A percentile compares a stretch with the other conserved stretches of the same genome.
Evolutionary conservation across 2,797 vertebrate species (phyloP).

Genomic region (Hippoglossus hippoglossus): DNA sequence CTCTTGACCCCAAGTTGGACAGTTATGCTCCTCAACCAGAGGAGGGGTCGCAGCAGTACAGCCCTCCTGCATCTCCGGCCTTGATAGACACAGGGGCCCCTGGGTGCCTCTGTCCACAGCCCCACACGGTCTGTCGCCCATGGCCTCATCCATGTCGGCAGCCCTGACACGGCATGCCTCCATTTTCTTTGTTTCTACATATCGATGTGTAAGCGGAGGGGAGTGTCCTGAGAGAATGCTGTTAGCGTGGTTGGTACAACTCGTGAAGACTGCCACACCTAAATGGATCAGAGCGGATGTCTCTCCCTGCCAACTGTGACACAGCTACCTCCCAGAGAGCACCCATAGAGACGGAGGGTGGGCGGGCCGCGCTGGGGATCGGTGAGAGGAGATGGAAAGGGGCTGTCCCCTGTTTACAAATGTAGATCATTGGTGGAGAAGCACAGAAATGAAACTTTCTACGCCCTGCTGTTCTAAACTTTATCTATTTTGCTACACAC

Average conservation of each 20-base stretch:
- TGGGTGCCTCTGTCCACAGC: slow-evolving; percentile 40
- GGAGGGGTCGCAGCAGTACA: slow-evolving; percentile 32
- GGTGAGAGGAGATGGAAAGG: slow-evolving; percentile 33
- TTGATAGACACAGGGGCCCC: slow-evolving; percentile 43
- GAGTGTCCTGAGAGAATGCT: slow-evolving; percentile 9
- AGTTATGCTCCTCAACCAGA: slow-evolving; percentile 49
- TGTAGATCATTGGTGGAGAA: slow-evolving; percentile 65
- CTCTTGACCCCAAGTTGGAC: slow-evolving; percentile 73
- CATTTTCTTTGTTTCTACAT: slow-evolving; percentile 70
- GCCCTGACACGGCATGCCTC: slow-evolving; percentile 71
- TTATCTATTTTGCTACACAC: slow-evolving; percentile 27
- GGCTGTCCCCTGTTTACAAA: slow-evolving; percentile 80
- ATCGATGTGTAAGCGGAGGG: slow-evolving; percentile 42
- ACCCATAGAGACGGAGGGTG: slow-evolving; percentile 29
- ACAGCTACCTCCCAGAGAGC: slow-evolving; percentile 68
- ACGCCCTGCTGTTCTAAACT: slow-evolving; percentile 27
- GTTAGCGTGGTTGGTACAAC: slow-evolving; percentile 30
- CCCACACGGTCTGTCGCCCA: slow-evolving; percentile 54
- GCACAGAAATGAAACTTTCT: slow-evolving; percentile 71
- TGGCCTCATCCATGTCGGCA: slow-evolving; percentile 63
- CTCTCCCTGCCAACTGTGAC: slow-evolving; percentile 71
- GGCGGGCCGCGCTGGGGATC: slow-evolving; percentile 9
- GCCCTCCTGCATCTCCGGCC: slow-evolving; percentile 55
- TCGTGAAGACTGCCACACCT: slow-evolving; percentile 50
- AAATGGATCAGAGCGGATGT: slow-evolving; percentile 58